A percentile compares a stretch with the other conserved stretches of the same genome.
Conservation (phyloP, 2,888 invertebrate genomes). For the Smittia aterrima region DNA sequence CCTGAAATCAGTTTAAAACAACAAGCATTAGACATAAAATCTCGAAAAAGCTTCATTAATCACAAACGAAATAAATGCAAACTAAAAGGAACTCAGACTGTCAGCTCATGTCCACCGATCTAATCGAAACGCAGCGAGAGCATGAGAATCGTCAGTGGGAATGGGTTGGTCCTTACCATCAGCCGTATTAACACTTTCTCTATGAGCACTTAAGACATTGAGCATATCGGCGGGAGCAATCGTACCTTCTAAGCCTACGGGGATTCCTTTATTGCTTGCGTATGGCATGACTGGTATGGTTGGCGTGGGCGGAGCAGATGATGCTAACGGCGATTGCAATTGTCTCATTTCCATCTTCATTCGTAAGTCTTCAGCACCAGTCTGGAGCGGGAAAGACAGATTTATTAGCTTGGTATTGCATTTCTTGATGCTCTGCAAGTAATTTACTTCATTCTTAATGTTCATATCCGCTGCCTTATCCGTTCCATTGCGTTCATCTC, state of each 20-base stretch:
- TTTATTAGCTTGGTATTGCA: background rate
- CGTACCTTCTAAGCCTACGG: slow-evolving; percentile 52
- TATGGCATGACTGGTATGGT: slow-evolving; percentile 54
- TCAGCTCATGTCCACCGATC: slow-evolving; percentile 29
- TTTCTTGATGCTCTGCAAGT: background rate
- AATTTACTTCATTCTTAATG: slow-evolving; percentile 38
- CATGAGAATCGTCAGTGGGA: background rate
- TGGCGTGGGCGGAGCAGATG: slow-evolving; percentile 58
- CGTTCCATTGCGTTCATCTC: slow-evolving; percentile 54
- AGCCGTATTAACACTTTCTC: slow-evolving; percentile 75
- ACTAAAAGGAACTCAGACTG: background rate
- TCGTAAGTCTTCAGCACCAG: slow-evolving; percentile 67
- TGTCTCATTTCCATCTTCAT: slow-evolving; percentile 67
- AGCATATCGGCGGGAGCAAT: slow-evolving; percentile 59
- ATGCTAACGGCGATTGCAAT: slow-evolving; percentile 61
- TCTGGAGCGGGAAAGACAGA: slow-evolving; percentile 45
- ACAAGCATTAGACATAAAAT: background rate
- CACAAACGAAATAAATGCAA: slow-evolving; percentile 23
- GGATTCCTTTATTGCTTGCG: slow-evolving; percentile 46
- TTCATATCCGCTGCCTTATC: slow-evolving; percentile 46
- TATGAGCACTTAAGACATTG: slow-evolving; percentile 62
- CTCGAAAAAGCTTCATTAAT: slow-evolving; percentile 17
- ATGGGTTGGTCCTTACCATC: slow-evolving; percentile 62
- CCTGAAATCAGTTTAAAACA: slow-evolving; percentile 58
- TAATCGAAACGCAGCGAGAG: background rate